phyloP scores from a whole-genome alignment of 2,888 invertebrate genomes.

The Trichopoda pennipes region DNA sequence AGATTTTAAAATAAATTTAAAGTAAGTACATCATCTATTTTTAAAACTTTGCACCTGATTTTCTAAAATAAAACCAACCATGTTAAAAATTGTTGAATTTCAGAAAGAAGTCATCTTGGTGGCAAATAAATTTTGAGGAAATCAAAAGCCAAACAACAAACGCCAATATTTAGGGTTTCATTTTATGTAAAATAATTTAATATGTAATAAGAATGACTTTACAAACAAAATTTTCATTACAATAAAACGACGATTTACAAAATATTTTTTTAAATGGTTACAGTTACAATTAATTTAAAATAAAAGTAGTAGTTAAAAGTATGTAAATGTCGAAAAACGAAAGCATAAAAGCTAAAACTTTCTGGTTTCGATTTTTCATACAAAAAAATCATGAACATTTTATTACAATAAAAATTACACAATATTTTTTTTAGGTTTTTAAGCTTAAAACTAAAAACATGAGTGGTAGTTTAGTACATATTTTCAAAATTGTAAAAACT shows the following conservation, averaged over 20 bases:
- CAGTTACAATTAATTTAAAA: conserved; percentile 45
- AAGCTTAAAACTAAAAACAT: conserved; percentile 55
- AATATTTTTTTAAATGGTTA: conserved; percentile 46
- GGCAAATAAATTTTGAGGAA: too few relatives aligned
- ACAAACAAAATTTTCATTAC: conserved; percentile 65
- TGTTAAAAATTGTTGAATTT: too few relatives aligned
- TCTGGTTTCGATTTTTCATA: conserved; percentile 1
- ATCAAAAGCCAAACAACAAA: not conserved
- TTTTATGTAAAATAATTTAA: conserved; percentile 61
- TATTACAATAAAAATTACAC: conserved; percentile 42
- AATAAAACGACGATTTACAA: conserved; percentile 67
- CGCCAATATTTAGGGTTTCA: conserved; percentile 29
- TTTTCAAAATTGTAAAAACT: conserved; percentile 44
- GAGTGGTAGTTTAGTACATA: conserved; percentile 23
- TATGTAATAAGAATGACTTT: conserved; percentile 59
- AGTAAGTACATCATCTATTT: too few relatives aligned
- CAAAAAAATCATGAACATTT: conserved; percentile 20
- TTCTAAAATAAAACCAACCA: too few relatives aligned
- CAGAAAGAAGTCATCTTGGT: too few relatives aligned
- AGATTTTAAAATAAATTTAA: too few relatives aligned
- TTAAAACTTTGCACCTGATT: too few relatives aligned
- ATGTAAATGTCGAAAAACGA: conserved; percentile 16
- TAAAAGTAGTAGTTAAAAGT: conserved; percentile 37
- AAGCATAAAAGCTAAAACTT: conserved; percentile 44
- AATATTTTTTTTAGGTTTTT: conserved; percentile 19